Conservation (phyloP, 2,797 vertebrate genomes). For the Onychomys torridus region DNA sequence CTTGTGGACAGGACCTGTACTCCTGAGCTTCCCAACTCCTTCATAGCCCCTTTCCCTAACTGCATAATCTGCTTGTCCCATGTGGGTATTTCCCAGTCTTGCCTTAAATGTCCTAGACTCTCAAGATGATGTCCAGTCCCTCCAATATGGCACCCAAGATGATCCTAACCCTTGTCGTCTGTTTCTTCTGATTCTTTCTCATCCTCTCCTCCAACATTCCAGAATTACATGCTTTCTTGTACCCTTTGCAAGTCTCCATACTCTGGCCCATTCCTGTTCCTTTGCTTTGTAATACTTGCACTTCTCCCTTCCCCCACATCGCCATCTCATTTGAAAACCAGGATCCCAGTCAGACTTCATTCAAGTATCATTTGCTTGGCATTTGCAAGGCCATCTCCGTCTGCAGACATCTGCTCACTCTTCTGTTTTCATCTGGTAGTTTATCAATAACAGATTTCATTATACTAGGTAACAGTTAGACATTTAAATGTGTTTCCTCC, state of each 20-base stretch:
- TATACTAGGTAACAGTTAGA: neutral
- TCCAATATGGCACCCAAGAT: neutral
- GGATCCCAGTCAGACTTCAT: neutral
- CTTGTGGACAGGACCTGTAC: neutral
- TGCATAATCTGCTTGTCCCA: neutral
- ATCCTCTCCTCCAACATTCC: neutral
- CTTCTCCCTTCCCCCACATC: rapidly evolving
- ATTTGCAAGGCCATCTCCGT: neutral
- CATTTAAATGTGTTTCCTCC: neutral
- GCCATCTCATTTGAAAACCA: neutral
- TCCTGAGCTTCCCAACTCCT: neutral
- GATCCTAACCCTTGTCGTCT: neutral
- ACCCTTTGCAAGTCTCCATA: neutral
- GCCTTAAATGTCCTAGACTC: neutral
- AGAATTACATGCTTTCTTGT: neutral
- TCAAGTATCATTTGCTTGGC: neutral
- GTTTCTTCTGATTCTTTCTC: neutral
- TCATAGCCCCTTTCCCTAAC: neutral
- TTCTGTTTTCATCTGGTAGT: neutral
- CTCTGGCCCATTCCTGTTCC: neutral
- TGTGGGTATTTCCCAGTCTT: neutral
- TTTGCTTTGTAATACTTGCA: neutral
- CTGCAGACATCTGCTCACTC: neutral
- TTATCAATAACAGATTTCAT: neutral
- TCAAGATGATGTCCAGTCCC: neutral